phyloP scores from a whole-genome alignment of 1,140 invertebrate genomes.

The Stenopsyche tienmushanensis region DNA sequence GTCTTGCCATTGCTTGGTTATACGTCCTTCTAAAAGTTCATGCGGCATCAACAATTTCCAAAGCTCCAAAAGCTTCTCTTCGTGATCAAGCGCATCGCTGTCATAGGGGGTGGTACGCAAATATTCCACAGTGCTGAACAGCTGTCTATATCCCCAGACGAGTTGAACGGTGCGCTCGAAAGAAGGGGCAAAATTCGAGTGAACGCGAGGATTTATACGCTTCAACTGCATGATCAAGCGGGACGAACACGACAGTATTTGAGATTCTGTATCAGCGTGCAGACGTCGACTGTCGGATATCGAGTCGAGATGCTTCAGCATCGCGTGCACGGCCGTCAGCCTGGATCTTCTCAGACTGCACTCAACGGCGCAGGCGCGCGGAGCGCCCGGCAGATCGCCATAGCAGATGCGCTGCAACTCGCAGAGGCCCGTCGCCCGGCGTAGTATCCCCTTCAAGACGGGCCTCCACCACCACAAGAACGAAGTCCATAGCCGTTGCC shows the following conservation, averaged over 20 bases:
- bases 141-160: slow-evolving; percentile 86
- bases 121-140: slow-evolving; percentile 74
- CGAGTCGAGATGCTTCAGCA: slow-evolving; percentile 68
- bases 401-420: slow-evolving; percentile 92
- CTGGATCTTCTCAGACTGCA: slow-evolving; percentile 69
- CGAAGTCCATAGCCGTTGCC: not conserved
- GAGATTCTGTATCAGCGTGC: slow-evolving; percentile 47
- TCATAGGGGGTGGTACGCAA: slow-evolving; percentile 74
- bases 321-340: slow-evolving; percentile 64
- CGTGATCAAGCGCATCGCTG: slow-evolving; percentile 74
- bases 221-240: slow-evolving; percentile 72
- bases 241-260: slow-evolving; percentile 62
- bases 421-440: slow-evolving; percentile 81
- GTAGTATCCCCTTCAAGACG: slow-evolving; percentile 84
- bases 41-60: slow-evolving; percentile 82
- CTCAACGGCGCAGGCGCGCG: slow-evolving; percentile 72
- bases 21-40: slow-evolving; percentile 64
- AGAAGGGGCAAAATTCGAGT: slow-evolving; percentile 72
- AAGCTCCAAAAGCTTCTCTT: slow-evolving; percentile 73
- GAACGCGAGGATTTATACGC: slow-evolving; percentile 75
- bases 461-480: slow-evolving; percentile 52
- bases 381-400: slow-evolving; percentile 70
- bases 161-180: slow-evolving; percentile 78
- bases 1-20: slow-evolving; percentile 91
- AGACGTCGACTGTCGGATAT: slow-evolving; percentile 52